Base-by-base conservation (phyloP, 2,113 vertebrate species). In the Reinhardtius hippoglossoides region DNA sequence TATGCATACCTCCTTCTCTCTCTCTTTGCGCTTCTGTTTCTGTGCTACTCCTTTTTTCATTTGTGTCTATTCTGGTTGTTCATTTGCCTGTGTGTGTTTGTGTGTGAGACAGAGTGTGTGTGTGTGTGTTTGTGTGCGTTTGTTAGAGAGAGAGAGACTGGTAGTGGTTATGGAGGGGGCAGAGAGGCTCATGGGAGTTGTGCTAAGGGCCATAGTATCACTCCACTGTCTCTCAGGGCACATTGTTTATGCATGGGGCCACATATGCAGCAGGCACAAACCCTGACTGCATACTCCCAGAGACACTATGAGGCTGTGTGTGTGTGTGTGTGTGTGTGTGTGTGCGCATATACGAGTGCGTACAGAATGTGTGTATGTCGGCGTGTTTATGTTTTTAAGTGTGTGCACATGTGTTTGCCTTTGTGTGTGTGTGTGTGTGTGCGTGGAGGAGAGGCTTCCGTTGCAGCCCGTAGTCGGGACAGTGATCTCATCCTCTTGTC, bases 201-300 rank as follows among this genome's bases (percentile, higher is more conserved):
- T 88, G 91, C 90, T 89, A 80, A 91, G 91, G 94, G 92, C 89
- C 92, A 84, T 86, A 88, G 92, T 92, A 91, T 90, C 89, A 89
- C 78, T 92, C 80, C 73, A 86, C 81, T 87, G 88, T 90, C 91
- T 93, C 89, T 91, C 86, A 89, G 87, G 91, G 92, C 89, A 89
- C 90, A 91, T 92, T 92, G 89, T 92, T 92, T 92, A 91, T 92
- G 89, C 92, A 92, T 92, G 89, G 90, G 88, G 88, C 84, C 90
- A 90, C 89, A 88, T 91, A 87, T 92, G 86, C 88, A 88, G 85
- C 86, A 84, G 80, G 67, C 83, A 78, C 84, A 88, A 83, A 78
- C 76, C 73, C 81, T 85, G 52, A 54, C 85, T 86, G 83, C 79
- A 89, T 79, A 82, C 87, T 87, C 77, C 77, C 84, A 88, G 83